phyloP scores from a whole-genome alignment of 2,888 invertebrate species.

The Drosophila longiperda region DNA sequence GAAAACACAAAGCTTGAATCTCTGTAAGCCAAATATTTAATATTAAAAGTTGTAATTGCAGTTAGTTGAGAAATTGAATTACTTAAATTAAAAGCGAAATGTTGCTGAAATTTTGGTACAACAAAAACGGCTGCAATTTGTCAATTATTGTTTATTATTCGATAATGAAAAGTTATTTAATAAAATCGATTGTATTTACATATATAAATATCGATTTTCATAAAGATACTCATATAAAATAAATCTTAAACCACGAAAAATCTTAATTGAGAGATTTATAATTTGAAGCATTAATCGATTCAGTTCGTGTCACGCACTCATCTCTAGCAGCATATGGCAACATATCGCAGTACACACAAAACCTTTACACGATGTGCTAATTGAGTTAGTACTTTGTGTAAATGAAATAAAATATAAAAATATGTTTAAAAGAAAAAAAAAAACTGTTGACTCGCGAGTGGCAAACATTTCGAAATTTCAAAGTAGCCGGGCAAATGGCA shows the following conservation, averaged over 20 bases:
- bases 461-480: constrained; percentile 46
- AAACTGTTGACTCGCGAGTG: constrained; percentile 52
- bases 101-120: no score
- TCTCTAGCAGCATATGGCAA: constrained; percentile 17
- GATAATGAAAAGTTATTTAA: no score
- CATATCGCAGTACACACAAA: constrained; percentile 24
- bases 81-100: no score
- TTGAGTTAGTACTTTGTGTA: constrained; percentile 67
- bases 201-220: no score
- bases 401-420: constrained; percentile 24
- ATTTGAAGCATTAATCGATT: neutral
- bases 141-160: no score
- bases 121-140: no score
- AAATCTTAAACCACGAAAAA: no score
- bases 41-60: no score
- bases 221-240: no score
- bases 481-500: constrained; percentile 18
- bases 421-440: neutral
- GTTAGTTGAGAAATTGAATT: no score
- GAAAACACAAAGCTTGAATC: neutral
- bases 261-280: neutral
- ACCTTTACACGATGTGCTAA: constrained; percentile 68
- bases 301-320: constrained; percentile 37
- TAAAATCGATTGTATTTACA: no score
- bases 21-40: neutral